Percentiles rank a stretch among this genome's conserved stretches.
These are phyloP conservation scores for Idaea dimidiata DNA, from an alignment of 2,888 invertebrate genomes.

Conservation along the genomic window DNA sequence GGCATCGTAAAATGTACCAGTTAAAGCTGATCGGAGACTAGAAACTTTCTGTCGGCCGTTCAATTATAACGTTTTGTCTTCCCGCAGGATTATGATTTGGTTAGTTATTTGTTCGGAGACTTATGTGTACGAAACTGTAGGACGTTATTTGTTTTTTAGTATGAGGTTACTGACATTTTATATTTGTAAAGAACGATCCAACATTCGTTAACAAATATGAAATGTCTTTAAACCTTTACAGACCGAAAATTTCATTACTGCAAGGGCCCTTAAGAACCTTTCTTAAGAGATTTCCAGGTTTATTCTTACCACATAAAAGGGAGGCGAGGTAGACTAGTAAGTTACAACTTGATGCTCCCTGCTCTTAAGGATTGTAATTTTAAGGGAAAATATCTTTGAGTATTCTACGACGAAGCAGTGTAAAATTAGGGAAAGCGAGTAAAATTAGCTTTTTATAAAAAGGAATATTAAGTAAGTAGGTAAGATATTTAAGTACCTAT, in stretches of 20 bases:
- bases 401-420: neutral
- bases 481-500: neutral
- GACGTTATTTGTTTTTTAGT: too few relatives aligned
- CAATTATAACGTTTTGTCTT: too few relatives aligned
- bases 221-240: neutral
- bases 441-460: neutral
- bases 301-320: neutral
- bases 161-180: neutral
- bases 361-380: neutral
- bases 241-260: neutral
- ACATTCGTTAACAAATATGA: neutral
- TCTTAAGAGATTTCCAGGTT: neutral
- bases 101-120: too few relatives aligned
- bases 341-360: neutral
- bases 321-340: neutral
- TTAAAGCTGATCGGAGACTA: neutral
- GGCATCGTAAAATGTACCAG: conserved; percentile 2
- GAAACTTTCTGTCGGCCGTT: neutral
- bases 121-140: too few relatives aligned
- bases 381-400: neutral
- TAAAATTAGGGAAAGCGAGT: neutral
- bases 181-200: neutral
- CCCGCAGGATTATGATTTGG: too few relatives aligned
- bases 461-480: neutral
- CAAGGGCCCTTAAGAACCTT: neutral